A percentile compares a stretch with the other conserved stretches of the same genome.
Conservation (phyloP, 2,113 vertebrate species). For the Furnarius figulus region DNA sequence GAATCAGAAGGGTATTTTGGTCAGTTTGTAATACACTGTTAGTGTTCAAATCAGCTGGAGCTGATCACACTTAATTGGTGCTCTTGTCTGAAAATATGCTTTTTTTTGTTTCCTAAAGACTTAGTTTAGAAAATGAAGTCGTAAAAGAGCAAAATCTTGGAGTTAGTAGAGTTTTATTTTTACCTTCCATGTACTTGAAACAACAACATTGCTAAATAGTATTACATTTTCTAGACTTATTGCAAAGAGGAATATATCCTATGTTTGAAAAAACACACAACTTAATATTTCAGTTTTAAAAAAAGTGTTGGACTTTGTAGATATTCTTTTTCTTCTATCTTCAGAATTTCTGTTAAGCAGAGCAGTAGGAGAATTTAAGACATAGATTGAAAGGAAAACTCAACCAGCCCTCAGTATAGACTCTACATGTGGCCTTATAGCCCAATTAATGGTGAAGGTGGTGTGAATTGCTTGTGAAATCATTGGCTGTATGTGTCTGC, state of each 20-base stretch:
- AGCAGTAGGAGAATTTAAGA: background rate
- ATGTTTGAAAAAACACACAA: background rate
- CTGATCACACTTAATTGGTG: background rate
- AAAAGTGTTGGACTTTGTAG: background rate
- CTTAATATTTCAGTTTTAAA: background rate
- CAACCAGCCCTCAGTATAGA: background rate
- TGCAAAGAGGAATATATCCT: background rate
- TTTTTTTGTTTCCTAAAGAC: background rate
- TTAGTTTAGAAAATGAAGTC: background rate
- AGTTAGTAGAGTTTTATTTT: background rate
- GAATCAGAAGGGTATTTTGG: background rate
- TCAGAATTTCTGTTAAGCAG: background rate
- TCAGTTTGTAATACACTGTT: background rate
- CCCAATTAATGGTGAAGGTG: background rate
- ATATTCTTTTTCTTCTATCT: background rate
- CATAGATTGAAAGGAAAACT: background rate
- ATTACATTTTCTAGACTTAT: background rate
- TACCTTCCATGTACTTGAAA: background rate
- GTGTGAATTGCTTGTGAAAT: background rate
- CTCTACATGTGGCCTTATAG: accelerated
- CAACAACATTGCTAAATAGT: background rate
- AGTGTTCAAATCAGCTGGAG: background rate
- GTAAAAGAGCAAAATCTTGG: background rate
- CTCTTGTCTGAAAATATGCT: background rate
- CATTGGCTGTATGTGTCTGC: background rate